A percentile compares a stretch with the other conserved stretches of the same genome.
These are phyloP conservation scores for Meteorus cinctellus DNA, from an alignment of 2,888 invertebrate genomes.

Conservation along the genomic window DNA sequence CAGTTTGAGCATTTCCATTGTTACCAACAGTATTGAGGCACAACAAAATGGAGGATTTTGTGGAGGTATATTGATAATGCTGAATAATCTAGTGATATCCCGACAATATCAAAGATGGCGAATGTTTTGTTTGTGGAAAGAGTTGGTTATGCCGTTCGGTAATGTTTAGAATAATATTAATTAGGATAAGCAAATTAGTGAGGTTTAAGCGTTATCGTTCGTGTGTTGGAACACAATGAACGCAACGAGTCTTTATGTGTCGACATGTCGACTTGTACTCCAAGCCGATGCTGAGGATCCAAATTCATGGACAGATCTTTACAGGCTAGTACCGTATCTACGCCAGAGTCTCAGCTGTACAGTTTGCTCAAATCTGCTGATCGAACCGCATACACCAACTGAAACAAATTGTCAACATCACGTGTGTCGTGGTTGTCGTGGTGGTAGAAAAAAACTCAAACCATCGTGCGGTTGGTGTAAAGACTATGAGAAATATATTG, in stretches of 20 bases:
- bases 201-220: constrained; percentile 19
- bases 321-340: constrained; percentile 87
- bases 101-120: constrained; percentile 60
- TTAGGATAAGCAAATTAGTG: constrained; percentile 41
- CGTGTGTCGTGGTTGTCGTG: constrained; percentile 89
- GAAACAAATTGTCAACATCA: constrained; percentile 90
- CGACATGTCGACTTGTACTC: constrained; percentile 86
- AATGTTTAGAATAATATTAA: constrained; percentile 52
- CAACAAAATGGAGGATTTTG: constrained; percentile 10
- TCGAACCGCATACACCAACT: constrained; percentile 87
- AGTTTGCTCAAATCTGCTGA: constrained; percentile 88
- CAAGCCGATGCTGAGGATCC: constrained; percentile 83
- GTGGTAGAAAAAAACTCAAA: constrained; percentile 88
- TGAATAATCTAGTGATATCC: neutral
- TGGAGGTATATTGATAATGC: neutral
- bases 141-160: constrained; percentile 60
- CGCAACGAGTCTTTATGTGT: constrained; percentile 87
- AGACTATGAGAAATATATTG: constrained; percentile 86
- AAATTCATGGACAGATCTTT: constrained; percentile 86
- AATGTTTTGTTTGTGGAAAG: constrained; percentile 68
- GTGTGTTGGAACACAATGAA: constrained; percentile 77
- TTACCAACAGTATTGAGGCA: too few species aligned
- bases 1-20: too few species aligned
- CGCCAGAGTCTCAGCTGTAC: constrained; percentile 91
- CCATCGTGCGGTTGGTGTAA: constrained; percentile 91